These are phyloP conservation scores for Anguilla rostrata DNA, from an alignment of 2,113 vertebrate species.

Conservation along the genomic window DNA sequence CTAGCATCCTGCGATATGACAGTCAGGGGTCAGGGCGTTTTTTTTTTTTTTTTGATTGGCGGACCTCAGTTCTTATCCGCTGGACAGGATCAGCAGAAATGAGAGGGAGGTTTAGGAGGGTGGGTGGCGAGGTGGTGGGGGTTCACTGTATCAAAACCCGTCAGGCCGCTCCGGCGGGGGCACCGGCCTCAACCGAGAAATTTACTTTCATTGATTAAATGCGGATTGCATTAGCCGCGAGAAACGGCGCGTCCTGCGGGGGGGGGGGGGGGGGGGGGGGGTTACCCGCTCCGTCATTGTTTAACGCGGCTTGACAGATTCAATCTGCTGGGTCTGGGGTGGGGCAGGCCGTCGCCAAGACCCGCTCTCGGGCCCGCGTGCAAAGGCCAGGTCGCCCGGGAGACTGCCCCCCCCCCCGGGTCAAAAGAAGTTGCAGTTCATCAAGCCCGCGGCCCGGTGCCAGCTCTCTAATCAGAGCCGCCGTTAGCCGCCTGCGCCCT, in stretches of 20 bases:
- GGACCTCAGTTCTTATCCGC: conserved; percentile 43
- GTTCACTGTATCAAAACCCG: conserved; percentile 61
- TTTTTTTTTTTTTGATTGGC: conserved; percentile 37
- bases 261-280: conserved; percentile 45
- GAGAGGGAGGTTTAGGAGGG: neutral
- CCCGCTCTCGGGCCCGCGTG: conserved; percentile 66
- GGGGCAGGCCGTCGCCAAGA: conserved; percentile 53
- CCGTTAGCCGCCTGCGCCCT: conserved; percentile 74
- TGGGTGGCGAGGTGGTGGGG: conserved; percentile 50
- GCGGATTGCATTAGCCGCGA: conserved; percentile 79
- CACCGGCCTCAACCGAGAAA: conserved; percentile 76
- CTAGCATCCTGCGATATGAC: conserved; percentile 14
- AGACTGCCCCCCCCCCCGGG: conserved; percentile 58
- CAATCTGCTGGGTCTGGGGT: conserved; percentile 80
- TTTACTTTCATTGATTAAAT: conserved; percentile 89
- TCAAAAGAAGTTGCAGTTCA: conserved; percentile 81
- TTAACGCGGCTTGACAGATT: conserved; percentile 84
- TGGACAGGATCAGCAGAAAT: conserved; percentile 44
- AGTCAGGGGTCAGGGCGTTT: conserved; percentile 5
- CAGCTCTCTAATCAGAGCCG: conserved; percentile 70
- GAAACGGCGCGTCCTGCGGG: conserved; percentile 73
- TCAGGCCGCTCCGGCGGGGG: conserved; percentile 61
- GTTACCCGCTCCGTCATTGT: conserved; percentile 79
- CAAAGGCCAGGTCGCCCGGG: conserved; percentile 68
- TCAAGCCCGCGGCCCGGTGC: conserved; percentile 80